Evolutionary conservation across 2,888 invertebrate genomes (phyloP).

Genomic region (Agrenia bidenticulata): DNA sequence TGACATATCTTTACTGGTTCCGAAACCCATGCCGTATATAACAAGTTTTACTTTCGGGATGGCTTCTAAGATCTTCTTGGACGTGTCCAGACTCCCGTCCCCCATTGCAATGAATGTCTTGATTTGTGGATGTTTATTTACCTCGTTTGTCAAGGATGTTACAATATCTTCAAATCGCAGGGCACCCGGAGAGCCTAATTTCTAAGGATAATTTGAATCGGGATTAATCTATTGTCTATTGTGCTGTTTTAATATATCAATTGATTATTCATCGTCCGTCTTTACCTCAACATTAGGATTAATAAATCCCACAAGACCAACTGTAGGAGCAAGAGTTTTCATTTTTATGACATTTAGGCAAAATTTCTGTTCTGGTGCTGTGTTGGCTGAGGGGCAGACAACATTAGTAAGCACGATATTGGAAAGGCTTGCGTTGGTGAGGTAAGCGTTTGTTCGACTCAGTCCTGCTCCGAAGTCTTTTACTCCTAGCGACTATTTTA

Average conservation of each 20-base stretch:
- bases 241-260: too few species aligned
- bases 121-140: neutral
- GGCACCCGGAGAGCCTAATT: slow-evolving; percentile 38
- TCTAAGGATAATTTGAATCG: slow-evolving; percentile 19
- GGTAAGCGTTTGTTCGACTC: slow-evolving; percentile 21
- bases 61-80: slow-evolving; percentile 37
- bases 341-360: neutral
- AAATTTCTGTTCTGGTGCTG: slow-evolving; percentile 2
- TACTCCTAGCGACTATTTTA: slow-evolving; percentile 44
- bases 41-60: slow-evolving; percentile 42
- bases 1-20: slow-evolving; percentile 22
- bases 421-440: slow-evolving; percentile 10
- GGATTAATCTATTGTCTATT: too few species aligned
- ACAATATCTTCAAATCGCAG: slow-evolving; percentile 31
- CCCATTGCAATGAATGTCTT: slow-evolving; percentile 46
- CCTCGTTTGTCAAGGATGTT: slow-evolving; percentile 19
- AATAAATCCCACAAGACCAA: slow-evolving; percentile 22
- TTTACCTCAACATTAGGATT: slow-evolving; percentile 22
- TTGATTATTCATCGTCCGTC: too few species aligned
- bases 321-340: neutral
- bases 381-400: neutral
- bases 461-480: slow-evolving; percentile 48
- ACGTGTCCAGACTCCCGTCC: slow-evolving; percentile 34
- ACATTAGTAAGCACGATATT: slow-evolving; percentile 16
- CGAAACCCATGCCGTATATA: slow-evolving; percentile 35